These are phyloP conservation scores for Coelopa pilipes DNA, from an alignment of 2,888 invertebrate species.

Conservation along the genomic window DNA sequence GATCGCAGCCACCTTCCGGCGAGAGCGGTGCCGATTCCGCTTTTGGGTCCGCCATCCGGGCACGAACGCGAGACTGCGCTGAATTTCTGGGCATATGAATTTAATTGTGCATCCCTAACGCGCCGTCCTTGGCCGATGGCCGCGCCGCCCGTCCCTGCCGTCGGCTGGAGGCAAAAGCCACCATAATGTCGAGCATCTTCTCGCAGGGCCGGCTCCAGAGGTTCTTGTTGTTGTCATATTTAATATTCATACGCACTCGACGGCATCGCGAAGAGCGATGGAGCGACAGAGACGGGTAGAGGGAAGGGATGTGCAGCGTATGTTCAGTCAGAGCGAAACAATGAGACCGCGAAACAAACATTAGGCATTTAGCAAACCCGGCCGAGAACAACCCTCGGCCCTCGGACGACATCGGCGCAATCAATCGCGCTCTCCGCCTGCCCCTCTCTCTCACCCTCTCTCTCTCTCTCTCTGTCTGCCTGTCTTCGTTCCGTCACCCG, in stretches of 20 bases:
- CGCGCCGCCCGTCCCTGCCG: constrained; percentile 36
- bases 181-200: constrained; percentile 64
- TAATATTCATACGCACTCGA: constrained; percentile 53
- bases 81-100: constrained; percentile 53
- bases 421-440: constrained; percentile 41
- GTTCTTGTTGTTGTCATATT: constrained; percentile 31
- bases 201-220: constrained; percentile 25
- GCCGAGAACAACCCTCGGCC: constrained; percentile 1
- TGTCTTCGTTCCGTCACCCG: constrained; percentile 42
- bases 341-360: constrained; percentile 60
- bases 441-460: neutral
- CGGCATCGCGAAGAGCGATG: constrained; percentile 33
- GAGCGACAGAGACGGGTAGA: constrained; percentile 23
- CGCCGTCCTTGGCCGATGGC: constrained; percentile 13
- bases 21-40: neutral
- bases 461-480: neutral
- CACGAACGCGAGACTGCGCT: neutral
- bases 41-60: constrained; percentile 2
- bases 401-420: constrained; percentile 2
- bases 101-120: constrained; percentile 57
- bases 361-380: constrained; percentile 34
- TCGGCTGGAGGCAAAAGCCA: constrained; percentile 51
- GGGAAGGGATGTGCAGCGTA: constrained; percentile 57
- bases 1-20: neutral
- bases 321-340: constrained; percentile 61